phyloP scores from a whole-genome alignment of 2,888 invertebrate genomes.

The Luperina nickerlii region DNA sequence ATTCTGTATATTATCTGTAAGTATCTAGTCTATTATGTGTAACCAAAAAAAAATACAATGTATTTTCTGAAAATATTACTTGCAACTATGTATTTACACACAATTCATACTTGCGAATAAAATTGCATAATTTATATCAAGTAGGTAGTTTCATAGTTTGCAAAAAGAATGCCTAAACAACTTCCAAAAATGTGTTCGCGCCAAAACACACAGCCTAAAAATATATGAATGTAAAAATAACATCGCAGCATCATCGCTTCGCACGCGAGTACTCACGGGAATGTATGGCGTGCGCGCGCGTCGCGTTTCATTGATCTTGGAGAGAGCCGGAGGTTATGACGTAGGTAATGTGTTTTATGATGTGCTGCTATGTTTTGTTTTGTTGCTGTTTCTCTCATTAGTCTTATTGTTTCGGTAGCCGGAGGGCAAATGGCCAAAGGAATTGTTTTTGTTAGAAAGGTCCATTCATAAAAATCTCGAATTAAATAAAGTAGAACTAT shows the following conservation, averaged over 20 bases:
- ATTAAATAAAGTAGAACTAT: neutral
- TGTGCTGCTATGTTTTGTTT: conserved; percentile 31
- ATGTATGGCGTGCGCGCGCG: conserved; percentile 50
- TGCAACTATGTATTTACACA: neutral
- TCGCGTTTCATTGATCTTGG: conserved; percentile 55
- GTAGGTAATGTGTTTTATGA: conserved; percentile 25
- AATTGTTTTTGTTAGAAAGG: neutral
- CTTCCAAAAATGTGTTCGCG: conserved; percentile 29
- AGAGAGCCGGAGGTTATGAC: conserved; percentile 19
- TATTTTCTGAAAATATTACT: neutral
- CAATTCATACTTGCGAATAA: neutral
- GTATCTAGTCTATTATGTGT: neutral
- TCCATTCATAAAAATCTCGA: conserved; percentile 19
- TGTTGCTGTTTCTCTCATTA: conserved; percentile 16
- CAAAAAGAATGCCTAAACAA: conserved; percentile 13
- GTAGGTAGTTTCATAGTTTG: conserved; percentile 1
- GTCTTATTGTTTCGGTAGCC: conserved; percentile 26
- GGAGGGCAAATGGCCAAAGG: conserved; percentile 36
- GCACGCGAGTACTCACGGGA: conserved; percentile 54
- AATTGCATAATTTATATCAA: conserved; percentile 1
- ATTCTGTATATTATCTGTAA: neutral
- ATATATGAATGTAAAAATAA: conserved; percentile 62
- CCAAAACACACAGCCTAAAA: conserved; percentile 56
- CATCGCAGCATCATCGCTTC: conserved; percentile 27
- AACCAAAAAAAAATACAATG: neutral